Base-by-base conservation (phyloP, 2,888 invertebrate species). In the Operophtera brumata region DNA sequence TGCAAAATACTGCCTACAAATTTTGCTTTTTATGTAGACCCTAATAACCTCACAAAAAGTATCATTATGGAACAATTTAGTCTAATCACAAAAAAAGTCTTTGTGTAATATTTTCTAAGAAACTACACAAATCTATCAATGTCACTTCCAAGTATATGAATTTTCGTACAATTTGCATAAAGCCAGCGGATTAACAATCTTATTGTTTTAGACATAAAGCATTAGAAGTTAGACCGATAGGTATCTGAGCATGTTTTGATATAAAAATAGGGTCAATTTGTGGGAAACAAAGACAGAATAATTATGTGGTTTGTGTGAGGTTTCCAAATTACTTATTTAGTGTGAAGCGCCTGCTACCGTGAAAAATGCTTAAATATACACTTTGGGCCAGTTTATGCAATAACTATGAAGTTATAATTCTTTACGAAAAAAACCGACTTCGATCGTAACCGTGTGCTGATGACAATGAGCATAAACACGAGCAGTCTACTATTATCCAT, bases 201-300 rank as follows among this genome's bases (percentile, higher is more conserved):
- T 75, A 70, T 36, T 0, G 2, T 47, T n/a, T 40, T 2, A 48
- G 4, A 0, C 26, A 58, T 66, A 70, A 62, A 61, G 25, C 46
- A 12, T 28, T 26, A 11, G 5, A 47, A 28, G 37, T 20, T 6
- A 26, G 28, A 47, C 25, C 11, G 10, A 20, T 10, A 42, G 12
- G 11, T 34, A 47, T 12, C 4, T 50, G 48, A 44, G 35, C 60
- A 61, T 60, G 65, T 66, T 70, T 65, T 59, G 43, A 42, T 61
- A 57, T 61, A 67, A 65, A 71, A 72, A 69, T 69, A 60, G 65
- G 70, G 69, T 54, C 54, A 47, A 50, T 50, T 82, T 80, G 84
- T 86, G 86, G 78, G 85, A 86, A 72, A 66, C 64, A 78, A 71
- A 81, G 82, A 77, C 69, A 63, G 74, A 71, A 79, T 84, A 80